Percentiles rank a stretch among this genome's conserved stretches.
Conservation (phyloP, 2,888 invertebrate species). For the Dusona sp. region DNA sequence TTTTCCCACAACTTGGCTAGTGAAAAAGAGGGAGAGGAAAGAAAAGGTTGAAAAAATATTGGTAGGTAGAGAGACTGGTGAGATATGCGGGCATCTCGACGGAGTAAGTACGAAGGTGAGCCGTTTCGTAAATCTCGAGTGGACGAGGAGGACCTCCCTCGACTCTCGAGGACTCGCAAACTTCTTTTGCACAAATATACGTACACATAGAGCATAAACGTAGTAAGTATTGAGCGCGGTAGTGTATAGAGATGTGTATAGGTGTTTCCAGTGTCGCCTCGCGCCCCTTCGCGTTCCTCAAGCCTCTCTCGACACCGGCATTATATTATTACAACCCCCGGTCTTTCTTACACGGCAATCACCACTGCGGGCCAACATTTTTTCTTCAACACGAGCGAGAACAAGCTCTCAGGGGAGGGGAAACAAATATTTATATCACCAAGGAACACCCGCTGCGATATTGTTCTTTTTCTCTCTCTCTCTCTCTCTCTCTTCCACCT, state of each 20-base stretch:
- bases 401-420: conserved; percentile 63
- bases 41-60: conserved; percentile 19
- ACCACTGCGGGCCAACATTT: conserved; percentile 60
- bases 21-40: conserved; percentile 7
- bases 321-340: conserved; percentile 64
- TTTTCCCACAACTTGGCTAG: conserved; percentile 55
- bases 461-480: conserved; percentile 70
- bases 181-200: conserved; percentile 23
- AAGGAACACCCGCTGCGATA: conserved; percentile 77
- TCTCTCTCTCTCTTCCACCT: background rate
- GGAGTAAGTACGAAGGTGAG: conserved; percentile 49
- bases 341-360: conserved; percentile 48
- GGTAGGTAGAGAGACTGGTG: conserved; percentile 19
- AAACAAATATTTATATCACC: conserved; percentile 83
- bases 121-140: conserved; percentile 64
- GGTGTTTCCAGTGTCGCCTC: conserved; percentile 55
- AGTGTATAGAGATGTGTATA: conserved; percentile 10
- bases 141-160: conserved; percentile 63
- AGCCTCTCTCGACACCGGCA: conserved; percentile 64
- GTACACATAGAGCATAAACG: background rate
- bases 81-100: conserved; percentile 66
- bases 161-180: conserved; percentile 61
- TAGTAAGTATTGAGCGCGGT: background rate
- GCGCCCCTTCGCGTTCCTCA: conserved; percentile 62
- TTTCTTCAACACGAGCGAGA: conserved; percentile 38